Evolutionary conservation across 2,797 vertebrate genomes (phyloP).

Genomic region (Botia almorhae): DNA sequence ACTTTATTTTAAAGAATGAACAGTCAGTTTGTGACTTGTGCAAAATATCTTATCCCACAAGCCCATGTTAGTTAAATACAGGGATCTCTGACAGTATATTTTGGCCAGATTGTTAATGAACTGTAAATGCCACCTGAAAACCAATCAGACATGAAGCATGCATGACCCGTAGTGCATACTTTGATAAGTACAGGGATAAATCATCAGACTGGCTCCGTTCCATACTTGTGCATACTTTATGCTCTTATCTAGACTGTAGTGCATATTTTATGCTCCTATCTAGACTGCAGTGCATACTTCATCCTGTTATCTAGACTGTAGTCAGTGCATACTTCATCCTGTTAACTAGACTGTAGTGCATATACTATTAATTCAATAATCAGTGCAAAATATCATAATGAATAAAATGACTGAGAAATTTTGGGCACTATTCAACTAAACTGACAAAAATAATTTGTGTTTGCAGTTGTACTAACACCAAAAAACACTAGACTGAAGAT

Average conservation of each 20-base stretch:
- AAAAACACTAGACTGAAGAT: not conserved
- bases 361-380: conserved; percentile 4
- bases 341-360: not conserved
- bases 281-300: too few relatives aligned
- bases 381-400: not conserved
- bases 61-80: not conserved
- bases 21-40: not conserved
- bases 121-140: conserved; percentile 23
- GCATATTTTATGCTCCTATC: not conserved
- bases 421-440: not conserved
- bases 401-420: not conserved
- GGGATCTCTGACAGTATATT: not conserved
- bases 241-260: not conserved
- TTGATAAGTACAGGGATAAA: not conserved
- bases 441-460: conserved; percentile 10
- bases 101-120: conserved; percentile 11
- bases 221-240: not conserved
- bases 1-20: not conserved
- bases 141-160: conserved; percentile 8
- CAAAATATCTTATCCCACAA: not conserved
- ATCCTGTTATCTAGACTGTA: too few relatives aligned
- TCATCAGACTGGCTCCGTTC: conserved; percentile 13
- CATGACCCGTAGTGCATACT: conserved; percentile 19
- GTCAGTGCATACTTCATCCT: not conserved
- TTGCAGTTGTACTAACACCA: not conserved